Evolutionary conservation across 1,140 invertebrate genomes (phyloP), one percentile per base, ranked within the genome.

Genomic region (Brachionus sp.): DNA sequence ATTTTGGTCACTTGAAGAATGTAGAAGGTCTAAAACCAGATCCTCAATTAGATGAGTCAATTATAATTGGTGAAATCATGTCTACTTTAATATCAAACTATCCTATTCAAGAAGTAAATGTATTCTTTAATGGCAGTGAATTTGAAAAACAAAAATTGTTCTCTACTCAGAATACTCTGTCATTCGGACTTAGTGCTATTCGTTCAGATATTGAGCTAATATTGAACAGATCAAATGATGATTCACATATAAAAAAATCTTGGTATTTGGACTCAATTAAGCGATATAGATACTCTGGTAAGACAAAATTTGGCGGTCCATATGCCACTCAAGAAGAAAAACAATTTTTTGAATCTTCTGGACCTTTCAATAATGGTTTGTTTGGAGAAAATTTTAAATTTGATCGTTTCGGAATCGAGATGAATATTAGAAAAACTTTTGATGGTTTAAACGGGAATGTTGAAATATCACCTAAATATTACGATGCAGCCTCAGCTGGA

Each of bases 141-240:
- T 82, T 33, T 37, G 80, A 82, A 29, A 44, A 33, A 70, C 80
- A 82, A 68, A 82, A 82, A 66, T 80, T 80, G 39, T 80, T 80
- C 57, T 37, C 77, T 5, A 62, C 2, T 80, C 77, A 80, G 42
- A 57, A 80, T 13, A 62, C 77, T 33, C 50, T 80, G 3, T 19
- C 16, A 3, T 80, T 80, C 42, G 77, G 77, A 10, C 77, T 80
- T 1, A 80, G 77, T 62, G 39, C 23, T 2, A 62, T 80, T 12
- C 46, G 77, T 13, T 80, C 77, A 5, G 77, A 80, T 37, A 80
- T 80, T n/a, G 77, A 80, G 25, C 39, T 80, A 50, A 42, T 80
- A 19, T 42, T 80, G 12, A 80, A 80, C 9, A 25, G 77, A 19
- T 35, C 50, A 37, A 80, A 57, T 66, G 77, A 80, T n/a, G 35